Evolutionary conservation across 1,140 invertebrate species (phyloP), one percentile per base, ranked within the genome.

Genomic region (Thaumatotibia leucotreta): DNA sequence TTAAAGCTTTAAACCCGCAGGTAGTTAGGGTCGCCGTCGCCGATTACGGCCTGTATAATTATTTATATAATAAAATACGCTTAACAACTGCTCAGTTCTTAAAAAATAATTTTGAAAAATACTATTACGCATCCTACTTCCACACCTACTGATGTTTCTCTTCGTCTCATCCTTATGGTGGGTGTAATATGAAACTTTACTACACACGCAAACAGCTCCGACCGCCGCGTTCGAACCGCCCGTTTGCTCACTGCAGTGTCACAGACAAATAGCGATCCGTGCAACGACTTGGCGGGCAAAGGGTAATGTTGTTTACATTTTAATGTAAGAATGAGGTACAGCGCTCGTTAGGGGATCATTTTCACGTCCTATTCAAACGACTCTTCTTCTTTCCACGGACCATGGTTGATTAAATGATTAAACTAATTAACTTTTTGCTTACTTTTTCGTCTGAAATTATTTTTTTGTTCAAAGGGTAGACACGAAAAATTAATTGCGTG

Each of bases 271-370:
- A 82, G 81, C 80, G 76, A 83, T 76, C 76, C 75, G 72, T 77
- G 69, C 77, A 74, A 77, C 73, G 74, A 77, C 78, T 80, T 77
- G 68, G 65, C 73, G 74, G 76, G 77, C 85, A 84, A 79, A 83
- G 84, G 79, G 82, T 67, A 64, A 63, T 63, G 78, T 79, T 84
- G 85, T 87, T 88, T 88, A 89, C 84, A 86, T 84, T 88, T 87
- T 88, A 89, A 86, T 87, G 83, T 78, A 87, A 86, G 84, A 89
- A 82, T 77, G 75, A 65, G 74, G 49, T 29, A 73, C 74, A 61
- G 62, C 68, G 75, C 78, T 86, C 81, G 80, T 84, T 84, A 80
- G 77, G 80, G 77, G 85, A 73, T 69, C 79, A 70, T 81, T 84
- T 79, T 78, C 71, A 73, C 69, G 74, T 69, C 68, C 74, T 71